Evolutionary conservation across 2,797 vertebrate species (phyloP).

Genomic region (Carduelis carduelis): DNA sequence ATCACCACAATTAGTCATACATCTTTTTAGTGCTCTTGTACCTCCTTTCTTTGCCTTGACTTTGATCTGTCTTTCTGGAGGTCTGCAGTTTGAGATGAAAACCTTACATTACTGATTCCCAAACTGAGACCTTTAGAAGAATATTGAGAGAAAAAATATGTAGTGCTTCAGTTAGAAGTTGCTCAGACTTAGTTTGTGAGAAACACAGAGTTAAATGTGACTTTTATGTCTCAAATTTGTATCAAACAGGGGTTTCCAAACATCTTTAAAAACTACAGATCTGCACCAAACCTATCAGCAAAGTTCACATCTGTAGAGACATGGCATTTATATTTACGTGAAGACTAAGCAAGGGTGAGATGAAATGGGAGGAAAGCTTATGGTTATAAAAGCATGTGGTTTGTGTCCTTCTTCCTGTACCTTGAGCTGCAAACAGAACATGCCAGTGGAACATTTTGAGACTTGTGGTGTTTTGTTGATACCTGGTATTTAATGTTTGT

Average conservation of each 20-base stretch:
- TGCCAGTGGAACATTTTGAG: not conserved
- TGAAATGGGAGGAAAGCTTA: not conserved
- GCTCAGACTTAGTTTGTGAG: not conserved
- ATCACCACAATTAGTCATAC: not conserved
- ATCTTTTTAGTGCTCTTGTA: not conserved
- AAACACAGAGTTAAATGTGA: not conserved
- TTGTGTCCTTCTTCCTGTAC: not conserved
- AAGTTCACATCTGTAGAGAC: not conserved
- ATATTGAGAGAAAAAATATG: not conserved
- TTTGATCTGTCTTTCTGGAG: not conserved
- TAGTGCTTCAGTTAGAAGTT: not conserved
- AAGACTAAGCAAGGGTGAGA: not conserved
- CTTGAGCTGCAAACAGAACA: not conserved
- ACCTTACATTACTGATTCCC: not conserved
- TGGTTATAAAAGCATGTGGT: not conserved
- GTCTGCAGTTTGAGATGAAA: not conserved
- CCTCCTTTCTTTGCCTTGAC: not conserved
- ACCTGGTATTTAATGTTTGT: not conserved
- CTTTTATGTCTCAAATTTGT: not conserved
- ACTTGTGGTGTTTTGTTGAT: not conserved
- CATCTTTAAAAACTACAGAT: not conserved
- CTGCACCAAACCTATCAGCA: not conserved
- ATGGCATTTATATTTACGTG: fast-evolving
- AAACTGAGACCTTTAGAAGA: not conserved
- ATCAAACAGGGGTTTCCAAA: not conserved